Percentiles rank a stretch among this genome's conserved stretches.
Conservation (phyloP, 1,140 invertebrate genomes). For the Musca vetustissima region DNA sequence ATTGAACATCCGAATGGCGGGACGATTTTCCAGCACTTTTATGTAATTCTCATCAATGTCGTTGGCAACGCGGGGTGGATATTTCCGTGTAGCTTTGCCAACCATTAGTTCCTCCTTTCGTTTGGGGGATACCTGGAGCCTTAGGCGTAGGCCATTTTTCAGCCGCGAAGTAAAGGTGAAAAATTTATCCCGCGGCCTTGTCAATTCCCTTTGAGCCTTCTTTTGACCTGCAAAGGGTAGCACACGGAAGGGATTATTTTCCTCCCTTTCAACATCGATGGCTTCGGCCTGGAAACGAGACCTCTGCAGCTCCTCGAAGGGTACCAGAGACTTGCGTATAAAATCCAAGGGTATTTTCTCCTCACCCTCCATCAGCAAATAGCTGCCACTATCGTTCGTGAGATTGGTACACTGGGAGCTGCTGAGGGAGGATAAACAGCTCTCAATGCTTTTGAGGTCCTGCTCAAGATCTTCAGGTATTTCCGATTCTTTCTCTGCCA, state of each 20-base stretch:
- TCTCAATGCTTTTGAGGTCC: slow-evolving; percentile 48
- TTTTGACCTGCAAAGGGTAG: slow-evolving; percentile 48
- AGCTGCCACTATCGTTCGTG: slow-evolving; percentile 50
- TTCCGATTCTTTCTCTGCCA: slow-evolving; percentile 31
- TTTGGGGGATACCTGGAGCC: slow-evolving; percentile 41
- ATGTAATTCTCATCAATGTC: slow-evolving; percentile 53
- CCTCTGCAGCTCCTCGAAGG: slow-evolving; percentile 51
- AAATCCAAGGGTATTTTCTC: slow-evolving; percentile 51
- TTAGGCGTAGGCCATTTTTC: slow-evolving; percentile 41
- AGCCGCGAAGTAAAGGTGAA: slow-evolving; percentile 46
- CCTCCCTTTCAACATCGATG: slow-evolving; percentile 43
- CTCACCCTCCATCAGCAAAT: slow-evolving; percentile 40
- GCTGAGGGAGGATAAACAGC: slow-evolving; percentile 46
- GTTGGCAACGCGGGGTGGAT: slow-evolving; percentile 41
- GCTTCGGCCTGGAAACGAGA: slow-evolving; percentile 44
- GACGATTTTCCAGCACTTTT: slow-evolving; percentile 46
- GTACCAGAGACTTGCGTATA: slow-evolving; percentile 47
- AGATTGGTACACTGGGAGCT: slow-evolving; percentile 51
- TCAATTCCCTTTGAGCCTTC: slow-evolving; percentile 40
- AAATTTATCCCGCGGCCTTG: slow-evolving; percentile 44
- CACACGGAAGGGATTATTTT: slow-evolving; percentile 43
- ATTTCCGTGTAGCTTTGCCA: slow-evolving; percentile 34
- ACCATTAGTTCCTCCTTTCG: slow-evolving; percentile 33
- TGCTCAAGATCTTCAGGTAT: slow-evolving; percentile 43
- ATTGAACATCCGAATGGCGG: slow-evolving; percentile 42